Conservation (phyloP, 64 coral and sea anemone species). For the Astreopora myriophthalma region DNA sequence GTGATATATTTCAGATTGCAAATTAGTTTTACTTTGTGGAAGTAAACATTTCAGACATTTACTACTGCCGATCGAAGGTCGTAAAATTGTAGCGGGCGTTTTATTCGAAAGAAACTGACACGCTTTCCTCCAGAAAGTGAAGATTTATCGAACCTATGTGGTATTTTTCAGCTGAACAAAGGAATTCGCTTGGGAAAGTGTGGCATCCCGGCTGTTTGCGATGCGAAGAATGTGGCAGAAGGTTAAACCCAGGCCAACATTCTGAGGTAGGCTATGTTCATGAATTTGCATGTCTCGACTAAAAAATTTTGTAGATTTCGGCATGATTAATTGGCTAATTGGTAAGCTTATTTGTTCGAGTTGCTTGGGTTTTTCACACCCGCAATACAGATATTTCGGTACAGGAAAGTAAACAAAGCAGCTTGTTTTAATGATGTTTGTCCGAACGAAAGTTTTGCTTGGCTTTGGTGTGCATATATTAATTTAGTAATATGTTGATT, state of each 20-base stretch:
- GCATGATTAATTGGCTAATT: not conserved
- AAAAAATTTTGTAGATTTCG: not conserved
- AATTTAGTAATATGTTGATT: no score
- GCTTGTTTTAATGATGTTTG: not conserved
- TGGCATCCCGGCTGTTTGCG: slow-evolving; percentile 96
- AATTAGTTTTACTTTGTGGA: not conserved
- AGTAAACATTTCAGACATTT: no score
- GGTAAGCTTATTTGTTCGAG: not conserved
- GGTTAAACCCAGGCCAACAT: slow-evolving; percentile 96
- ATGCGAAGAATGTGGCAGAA: slow-evolving; percentile 97
- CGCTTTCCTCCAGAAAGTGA: not conserved
- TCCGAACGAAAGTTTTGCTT: not conserved
- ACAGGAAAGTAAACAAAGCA: not conserved
- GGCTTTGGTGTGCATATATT: no score
- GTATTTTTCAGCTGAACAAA: slow-evolving; percentile 88
- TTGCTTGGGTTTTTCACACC: not conserved
- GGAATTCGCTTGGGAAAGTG: slow-evolving; percentile 93
- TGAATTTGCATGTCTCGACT: not conserved
- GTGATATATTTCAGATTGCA: not conserved
- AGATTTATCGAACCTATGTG: not conserved
- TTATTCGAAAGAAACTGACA: not conserved
- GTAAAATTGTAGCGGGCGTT: no score
- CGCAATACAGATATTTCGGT: not conserved
- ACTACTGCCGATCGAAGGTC: not conserved
- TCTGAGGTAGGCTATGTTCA: slow-evolving; percentile 72